Conservation (phyloP, 2,113 vertebrate genomes). For the Felis catus region F.catus_Fca126_mat1.0 CM031412.1:206881001-206881500, state of each 20-base stretch:
- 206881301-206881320: not conserved
- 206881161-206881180: not conserved
- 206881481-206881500: conserved; percentile 57
- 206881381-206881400: not conserved
- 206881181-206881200: not conserved
- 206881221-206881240: not conserved
- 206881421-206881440: not conserved
- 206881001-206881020: not conserved
- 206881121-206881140: not conserved
- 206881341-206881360: not conserved
- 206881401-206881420: not conserved
- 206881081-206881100: not conserved
- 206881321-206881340: not conserved
- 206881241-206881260: not conserved
- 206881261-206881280: not conserved
- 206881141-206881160: not conserved
- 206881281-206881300: not conserved
- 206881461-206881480: conserved; percentile 30
- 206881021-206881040: not conserved
- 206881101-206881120: not conserved
- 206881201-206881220: not conserved
- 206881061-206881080: not conserved
- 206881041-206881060: not conserved
- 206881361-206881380: not conserved
- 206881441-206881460: not conserved